Conservation (phyloP, 2,113 vertebrate genomes). For the Nipponia nippon region DNA sequence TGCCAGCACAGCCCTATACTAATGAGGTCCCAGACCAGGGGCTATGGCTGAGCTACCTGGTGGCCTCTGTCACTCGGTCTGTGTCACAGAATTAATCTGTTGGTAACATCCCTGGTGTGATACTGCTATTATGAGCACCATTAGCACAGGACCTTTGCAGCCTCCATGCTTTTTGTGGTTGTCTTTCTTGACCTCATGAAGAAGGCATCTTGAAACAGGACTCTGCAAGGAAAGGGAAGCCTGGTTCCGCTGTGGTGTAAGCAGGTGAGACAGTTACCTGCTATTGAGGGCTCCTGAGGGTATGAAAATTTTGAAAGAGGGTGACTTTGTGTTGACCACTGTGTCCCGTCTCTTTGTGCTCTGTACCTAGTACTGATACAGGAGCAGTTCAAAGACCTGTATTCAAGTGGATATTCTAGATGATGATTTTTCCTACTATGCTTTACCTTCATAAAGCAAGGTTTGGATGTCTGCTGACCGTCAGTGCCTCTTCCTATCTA, state of each 20-base stretch:
- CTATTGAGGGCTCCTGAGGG: not conserved
- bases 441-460: not conserved
- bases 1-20: not conserved
- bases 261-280: not conserved
- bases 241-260: not conserved
- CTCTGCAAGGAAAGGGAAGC: not conserved
- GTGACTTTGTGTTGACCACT: not conserved
- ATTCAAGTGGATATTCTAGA: not conserved
- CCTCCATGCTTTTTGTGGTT: rapidly evolving
- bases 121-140: rapidly evolving
- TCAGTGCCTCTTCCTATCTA: not conserved
- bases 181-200: not conserved
- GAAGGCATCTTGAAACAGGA: not conserved
- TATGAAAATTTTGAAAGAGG: not conserved
- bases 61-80: not conserved
- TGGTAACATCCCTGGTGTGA: not conserved
- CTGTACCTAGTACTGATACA: not conserved
- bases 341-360: not conserved
- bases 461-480: not conserved
- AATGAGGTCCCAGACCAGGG: rapidly evolving
- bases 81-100: not conserved
- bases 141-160: not conserved
- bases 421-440: not conserved
- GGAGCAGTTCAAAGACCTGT: not conserved
- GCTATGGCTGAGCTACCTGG: rapidly evolving